phyloP scores from a whole-genome alignment of 2,888 invertebrate genomes.

The Saturnia japonica region DNA sequence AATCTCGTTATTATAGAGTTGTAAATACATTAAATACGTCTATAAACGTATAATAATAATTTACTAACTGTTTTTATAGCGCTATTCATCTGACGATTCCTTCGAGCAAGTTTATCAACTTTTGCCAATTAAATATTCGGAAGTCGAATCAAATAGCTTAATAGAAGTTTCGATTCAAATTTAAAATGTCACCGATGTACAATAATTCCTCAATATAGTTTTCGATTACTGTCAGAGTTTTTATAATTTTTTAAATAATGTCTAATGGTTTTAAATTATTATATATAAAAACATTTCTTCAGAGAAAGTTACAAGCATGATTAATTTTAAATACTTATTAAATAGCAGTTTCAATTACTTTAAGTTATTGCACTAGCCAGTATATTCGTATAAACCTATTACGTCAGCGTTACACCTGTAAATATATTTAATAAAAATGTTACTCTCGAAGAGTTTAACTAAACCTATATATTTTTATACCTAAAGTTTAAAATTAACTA shows the following conservation, averaged over 20 bases:
- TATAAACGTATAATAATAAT: conserved; percentile 2
- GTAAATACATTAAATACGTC: not conserved
- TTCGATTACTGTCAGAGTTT: not conserved
- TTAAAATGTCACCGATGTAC: not conserved
- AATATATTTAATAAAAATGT: not conserved
- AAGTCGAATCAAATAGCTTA: conserved; percentile 9
- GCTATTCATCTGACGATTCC: conserved; percentile 24
- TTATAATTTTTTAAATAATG: not conserved
- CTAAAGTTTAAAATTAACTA: not conserved
- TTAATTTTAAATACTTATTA: too few species aligned
- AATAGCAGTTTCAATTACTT: not conserved
- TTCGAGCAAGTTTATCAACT: conserved; percentile 19
- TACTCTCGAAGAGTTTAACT: too few species aligned
- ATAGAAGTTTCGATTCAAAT: not conserved
- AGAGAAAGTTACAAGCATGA: too few species aligned
- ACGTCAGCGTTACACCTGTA: too few species aligned
- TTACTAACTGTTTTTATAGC: conserved; percentile 10
- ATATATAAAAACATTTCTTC: not conserved
- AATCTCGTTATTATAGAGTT: not conserved
- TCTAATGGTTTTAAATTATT: not conserved
- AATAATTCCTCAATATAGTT: not conserved
- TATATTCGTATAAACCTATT: too few species aligned
- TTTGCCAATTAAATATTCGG: conserved; percentile 17
- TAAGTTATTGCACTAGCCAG: not conserved
- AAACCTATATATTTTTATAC: too few species aligned